Evolutionary conservation across 2,888 invertebrate species (phyloP).

Genomic region (Blastobasis adustella): DNA sequence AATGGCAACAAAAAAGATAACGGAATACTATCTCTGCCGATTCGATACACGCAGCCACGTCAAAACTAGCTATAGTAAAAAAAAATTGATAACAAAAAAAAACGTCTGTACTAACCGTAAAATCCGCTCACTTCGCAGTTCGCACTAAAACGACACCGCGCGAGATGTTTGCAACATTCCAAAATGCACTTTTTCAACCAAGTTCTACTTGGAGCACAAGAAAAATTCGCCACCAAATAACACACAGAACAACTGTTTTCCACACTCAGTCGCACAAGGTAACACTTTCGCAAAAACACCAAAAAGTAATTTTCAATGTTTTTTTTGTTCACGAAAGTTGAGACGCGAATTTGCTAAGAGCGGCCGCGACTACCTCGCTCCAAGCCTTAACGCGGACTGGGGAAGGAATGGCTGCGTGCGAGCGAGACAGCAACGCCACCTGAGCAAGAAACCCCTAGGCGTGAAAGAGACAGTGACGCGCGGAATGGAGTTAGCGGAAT

Average conservation of each 20-base stretch:
- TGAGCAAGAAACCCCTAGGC: constrained; percentile 27
- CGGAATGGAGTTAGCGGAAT: constrained; percentile 50
- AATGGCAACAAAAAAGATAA: too few relatives aligned
- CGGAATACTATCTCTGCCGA: too few relatives aligned
- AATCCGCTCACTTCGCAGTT: constrained; percentile 46
- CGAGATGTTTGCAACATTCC: constrained; percentile 54
- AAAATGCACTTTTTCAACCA: constrained; percentile 31
- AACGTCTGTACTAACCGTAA: constrained; percentile 34
- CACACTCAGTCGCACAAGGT: constrained; percentile 18
- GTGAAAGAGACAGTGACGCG: constrained; percentile 33
- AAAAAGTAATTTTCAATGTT: constrained; percentile 44
- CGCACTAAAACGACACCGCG: constrained; percentile 21
- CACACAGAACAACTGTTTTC: constrained; percentile 19
- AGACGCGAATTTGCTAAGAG: constrained; percentile 28
- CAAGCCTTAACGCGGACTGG: constrained; percentile 43
- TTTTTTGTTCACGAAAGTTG: constrained; percentile 59
- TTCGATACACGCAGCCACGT: constrained; percentile 3
- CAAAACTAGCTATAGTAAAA: neutral
- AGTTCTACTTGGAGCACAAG: constrained; percentile 22
- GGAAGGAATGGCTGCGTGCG: constrained; percentile 44
- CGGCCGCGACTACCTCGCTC: constrained; percentile 25
- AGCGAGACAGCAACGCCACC: constrained; percentile 34
- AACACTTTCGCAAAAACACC: constrained; percentile 39
- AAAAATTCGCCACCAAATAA: constrained; percentile 21
- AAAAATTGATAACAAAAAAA: constrained; percentile 41